A percentile compares a stretch with the other conserved stretches of the same genome.
Evolutionary conservation across 2,888 invertebrate species (phyloP).

Genomic region (Pollenia angustigena): DNA sequence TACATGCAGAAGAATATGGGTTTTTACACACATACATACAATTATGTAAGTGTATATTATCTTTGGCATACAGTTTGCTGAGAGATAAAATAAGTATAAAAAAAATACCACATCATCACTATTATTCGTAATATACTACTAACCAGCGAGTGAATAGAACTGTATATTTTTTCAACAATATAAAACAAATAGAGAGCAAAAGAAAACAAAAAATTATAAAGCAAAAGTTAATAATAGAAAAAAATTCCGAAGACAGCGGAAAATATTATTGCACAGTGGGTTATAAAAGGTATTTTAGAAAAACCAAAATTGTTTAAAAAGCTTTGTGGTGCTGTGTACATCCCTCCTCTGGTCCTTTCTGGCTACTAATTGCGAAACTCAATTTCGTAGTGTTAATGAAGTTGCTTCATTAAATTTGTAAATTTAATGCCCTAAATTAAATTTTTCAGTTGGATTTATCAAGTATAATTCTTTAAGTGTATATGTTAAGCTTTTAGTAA

Average conservation of each 20-base stretch:
- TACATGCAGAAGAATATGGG: not conserved
- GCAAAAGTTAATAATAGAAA: slow-evolving; percentile 36
- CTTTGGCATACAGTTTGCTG: slow-evolving; percentile 21
- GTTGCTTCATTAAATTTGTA: too few relatives aligned
- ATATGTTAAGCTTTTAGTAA: too few relatives aligned
- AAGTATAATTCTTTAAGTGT: too few relatives aligned
- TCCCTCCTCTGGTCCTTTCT: too few relatives aligned
- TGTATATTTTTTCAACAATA: not conserved
- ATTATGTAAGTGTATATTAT: not conserved
- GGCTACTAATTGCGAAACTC: too few relatives aligned
- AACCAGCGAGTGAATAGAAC: not conserved
- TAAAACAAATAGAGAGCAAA: not conserved
- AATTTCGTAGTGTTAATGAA: too few relatives aligned
- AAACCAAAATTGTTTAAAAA: not conserved
- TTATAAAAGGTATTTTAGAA: not conserved
- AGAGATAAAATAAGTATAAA: not conserved
- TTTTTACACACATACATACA: not conserved
- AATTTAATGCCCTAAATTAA: too few relatives aligned
- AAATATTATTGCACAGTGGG: slow-evolving; percentile 25
- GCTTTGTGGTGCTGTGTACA: too few relatives aligned
- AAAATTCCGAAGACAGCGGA: not conserved
- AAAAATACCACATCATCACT: slow-evolving; percentile 21
- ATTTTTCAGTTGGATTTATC: too few relatives aligned
- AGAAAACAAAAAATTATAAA: slow-evolving; percentile 16
- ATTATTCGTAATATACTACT: not conserved